Evolutionary conservation across 2,888 invertebrate species (phyloP), one percentile per base, ranked within the genome.

Genomic region (Drosophila prolongata): DNA sequence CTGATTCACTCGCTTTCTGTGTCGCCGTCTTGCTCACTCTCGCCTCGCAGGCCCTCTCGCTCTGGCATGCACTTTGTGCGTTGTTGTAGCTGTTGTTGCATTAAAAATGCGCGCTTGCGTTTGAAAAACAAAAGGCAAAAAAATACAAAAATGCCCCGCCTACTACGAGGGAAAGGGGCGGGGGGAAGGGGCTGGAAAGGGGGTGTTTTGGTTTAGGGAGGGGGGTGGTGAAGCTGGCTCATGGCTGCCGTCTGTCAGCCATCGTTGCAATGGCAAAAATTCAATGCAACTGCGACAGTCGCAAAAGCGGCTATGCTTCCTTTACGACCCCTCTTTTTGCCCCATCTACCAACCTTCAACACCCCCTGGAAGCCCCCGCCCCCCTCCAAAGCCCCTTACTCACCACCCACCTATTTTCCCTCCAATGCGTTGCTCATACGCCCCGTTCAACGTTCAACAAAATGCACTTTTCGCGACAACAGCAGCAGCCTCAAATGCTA

Each of bases 101-200:
- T 90, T 91, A 79, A 90, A 91, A 91, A 91, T 90, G 87, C 90
- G 89, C 91, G 91, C 90, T 91, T 90, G 91, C 91, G 90, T 91
- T 91, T 90, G 87, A 85, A 89, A 91, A 80, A 81, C 78, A 43
- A 67, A 34, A 24, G 47, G 77, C 78, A 90, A 82, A 91, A 91
- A 89, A 82, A 82, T 79, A 86, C 79, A 90, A 91, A 91, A 91
- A 87, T 81, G 91, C 90, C 84, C 90, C 91, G 91, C 91, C 91
- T 83, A 87, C 89, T 16, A 19, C 38, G 24, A 4, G 24, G 24
- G 24, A 4, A 16, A 67, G 57, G n/a, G 13, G 14, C 46, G 19
- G 37, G 9, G 8, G 35, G 16, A 24, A 34, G 54, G 37, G 19
- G 38, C 30, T 9, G 6, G 10, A 52, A 9, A 47, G 53, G 52